Evolutionary conservation across 2,797 vertebrate species (phyloP).

Genomic region (Bradypus variegatus): DNA sequence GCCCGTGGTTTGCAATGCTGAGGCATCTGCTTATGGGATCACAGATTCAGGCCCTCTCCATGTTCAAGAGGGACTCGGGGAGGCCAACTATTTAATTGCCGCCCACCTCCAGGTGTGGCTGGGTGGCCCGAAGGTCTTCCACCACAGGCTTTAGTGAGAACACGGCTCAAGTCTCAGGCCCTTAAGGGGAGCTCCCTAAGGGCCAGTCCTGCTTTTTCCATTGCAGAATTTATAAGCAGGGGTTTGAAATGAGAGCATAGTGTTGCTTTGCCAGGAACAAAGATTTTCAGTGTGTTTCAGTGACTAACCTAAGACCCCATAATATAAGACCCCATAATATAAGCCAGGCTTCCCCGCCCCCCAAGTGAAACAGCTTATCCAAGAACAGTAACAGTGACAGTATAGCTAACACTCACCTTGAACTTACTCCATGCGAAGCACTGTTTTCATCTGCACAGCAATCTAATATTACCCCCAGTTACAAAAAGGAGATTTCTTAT

Average conservation of each 20-base stretch:
- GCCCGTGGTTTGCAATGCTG: constrained; percentile 43
- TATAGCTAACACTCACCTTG: background rate
- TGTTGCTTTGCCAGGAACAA: constrained; percentile 58
- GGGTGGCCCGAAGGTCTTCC: constrained; percentile 26
- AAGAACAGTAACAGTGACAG: constrained; percentile 40
- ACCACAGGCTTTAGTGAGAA: constrained; percentile 28
- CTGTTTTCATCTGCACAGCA: background rate
- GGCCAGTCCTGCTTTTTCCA: constrained; percentile 54
- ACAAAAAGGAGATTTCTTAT: background rate
- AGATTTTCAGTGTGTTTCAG: constrained; percentile 61
- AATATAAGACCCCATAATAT: constrained; percentile 50
- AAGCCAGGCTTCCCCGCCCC: constrained; percentile 47
- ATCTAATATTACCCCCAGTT: background rate
- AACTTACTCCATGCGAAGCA: background rate
- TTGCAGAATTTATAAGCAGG: constrained; percentile 61
- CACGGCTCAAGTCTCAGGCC: constrained; percentile 8
- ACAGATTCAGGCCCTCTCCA: constrained; percentile 26
- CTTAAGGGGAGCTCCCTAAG: constrained; percentile 38
- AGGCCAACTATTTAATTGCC: constrained; percentile 46
- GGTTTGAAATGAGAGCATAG: constrained; percentile 52
- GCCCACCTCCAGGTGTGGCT: constrained; percentile 46
- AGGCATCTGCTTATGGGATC: constrained; percentile 47
- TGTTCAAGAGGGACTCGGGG: constrained; percentile 29
- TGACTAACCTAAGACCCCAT: constrained; percentile 53
- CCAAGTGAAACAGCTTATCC: constrained; percentile 34